Evolutionary conservation across 2,888 invertebrate genomes (phyloP).

Genomic region (Habroteleia sp.): DNA sequence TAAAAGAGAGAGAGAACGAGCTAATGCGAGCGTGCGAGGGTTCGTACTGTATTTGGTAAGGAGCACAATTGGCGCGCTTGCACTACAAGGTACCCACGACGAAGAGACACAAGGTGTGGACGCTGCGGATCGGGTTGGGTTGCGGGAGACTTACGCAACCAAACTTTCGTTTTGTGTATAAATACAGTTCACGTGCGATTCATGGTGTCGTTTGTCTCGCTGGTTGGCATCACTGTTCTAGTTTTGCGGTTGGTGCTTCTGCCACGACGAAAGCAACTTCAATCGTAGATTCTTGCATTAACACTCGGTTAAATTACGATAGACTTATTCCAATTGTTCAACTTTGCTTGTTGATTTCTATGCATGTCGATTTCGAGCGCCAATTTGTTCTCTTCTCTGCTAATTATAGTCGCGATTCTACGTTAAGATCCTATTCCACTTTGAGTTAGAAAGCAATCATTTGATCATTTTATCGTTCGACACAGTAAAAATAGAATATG

Average conservation of each 20-base stretch:
- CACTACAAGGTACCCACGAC: slow-evolving; percentile 3
- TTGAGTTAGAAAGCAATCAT: slow-evolving; percentile 54
- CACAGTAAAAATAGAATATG: slow-evolving; percentile 61
- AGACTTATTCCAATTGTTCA: too few species aligned
- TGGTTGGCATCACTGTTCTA: slow-evolving; percentile 42
- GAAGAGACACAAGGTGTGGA: slow-evolving; percentile 17
- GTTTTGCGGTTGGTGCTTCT: slow-evolving; percentile 11
- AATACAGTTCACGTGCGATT: slow-evolving; percentile 20
- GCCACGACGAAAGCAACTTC: not conserved
- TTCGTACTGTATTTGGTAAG: slow-evolving; percentile 45
- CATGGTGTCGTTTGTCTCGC: slow-evolving; percentile 14
- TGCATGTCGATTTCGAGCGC: too few species aligned
- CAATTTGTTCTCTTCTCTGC: slow-evolving; percentile 5
- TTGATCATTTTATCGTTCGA: slow-evolving; percentile 57
- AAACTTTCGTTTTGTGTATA: slow-evolving; percentile 24
- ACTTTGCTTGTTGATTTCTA: too few species aligned
- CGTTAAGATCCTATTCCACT: not conserved
- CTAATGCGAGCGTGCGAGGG: slow-evolving; percentile 6
- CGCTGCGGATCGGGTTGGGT: slow-evolving; percentile 32
- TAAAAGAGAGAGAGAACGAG: not conserved
- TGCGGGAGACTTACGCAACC: slow-evolving; percentile 44
- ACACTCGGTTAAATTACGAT: too few species aligned
- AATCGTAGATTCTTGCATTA: too few species aligned
- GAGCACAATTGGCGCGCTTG: slow-evolving; percentile 18
- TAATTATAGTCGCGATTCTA: slow-evolving; percentile 45